A percentile compares a stretch with the other conserved stretches of the same genome.
Evolutionary conservation across 1,140 invertebrate genomes (phyloP).

Genomic region (Drosophila azteca): DNA sequence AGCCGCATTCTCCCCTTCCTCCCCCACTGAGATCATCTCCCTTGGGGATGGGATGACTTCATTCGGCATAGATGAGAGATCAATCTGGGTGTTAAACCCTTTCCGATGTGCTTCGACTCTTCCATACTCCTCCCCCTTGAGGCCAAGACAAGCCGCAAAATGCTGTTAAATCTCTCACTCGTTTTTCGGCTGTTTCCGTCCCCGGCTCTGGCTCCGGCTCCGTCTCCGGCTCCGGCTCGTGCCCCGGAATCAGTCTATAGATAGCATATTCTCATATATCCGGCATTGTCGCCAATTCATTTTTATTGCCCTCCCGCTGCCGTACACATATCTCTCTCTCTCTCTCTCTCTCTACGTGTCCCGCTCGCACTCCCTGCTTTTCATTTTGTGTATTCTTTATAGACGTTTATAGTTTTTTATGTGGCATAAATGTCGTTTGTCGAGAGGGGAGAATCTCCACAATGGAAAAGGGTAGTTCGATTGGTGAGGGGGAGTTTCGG

Average conservation of each 20-base stretch:
- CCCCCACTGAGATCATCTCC: background rate
- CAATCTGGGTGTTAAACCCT: slow-evolving; percentile 31
- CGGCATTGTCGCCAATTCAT: slow-evolving; percentile 74
- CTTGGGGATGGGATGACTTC: slow-evolving; percentile 23
- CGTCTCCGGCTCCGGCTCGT: background rate
- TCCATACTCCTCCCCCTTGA: background rate
- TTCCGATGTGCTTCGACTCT: slow-evolving; percentile 9
- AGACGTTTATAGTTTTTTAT: slow-evolving; percentile 79
- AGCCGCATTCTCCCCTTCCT: background rate
- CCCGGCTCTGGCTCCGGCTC: background rate
- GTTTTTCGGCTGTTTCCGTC: slow-evolving; percentile 12
- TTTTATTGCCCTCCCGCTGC: slow-evolving; percentile 62
- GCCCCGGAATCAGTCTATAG: slow-evolving; percentile 21
- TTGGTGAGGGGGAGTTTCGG: slow-evolving; percentile 30
- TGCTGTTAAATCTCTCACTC: slow-evolving; percentile 46
- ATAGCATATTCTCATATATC: slow-evolving; percentile 80
- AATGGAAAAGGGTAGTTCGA: slow-evolving; percentile 73
- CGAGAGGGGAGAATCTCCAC: slow-evolving; percentile 8
- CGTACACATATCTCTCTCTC: background rate
- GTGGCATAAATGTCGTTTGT: slow-evolving; percentile 64
- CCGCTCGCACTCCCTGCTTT: background rate
- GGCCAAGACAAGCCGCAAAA: slow-evolving; percentile 49
- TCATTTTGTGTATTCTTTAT: slow-evolving; percentile 55
- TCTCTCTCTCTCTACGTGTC: background rate
- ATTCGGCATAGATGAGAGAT: slow-evolving; percentile 21